Base-by-base conservation (phyloP, 30 jellyfish, hydroid and myxozoan species). In the Mastigias papua region DNA sequence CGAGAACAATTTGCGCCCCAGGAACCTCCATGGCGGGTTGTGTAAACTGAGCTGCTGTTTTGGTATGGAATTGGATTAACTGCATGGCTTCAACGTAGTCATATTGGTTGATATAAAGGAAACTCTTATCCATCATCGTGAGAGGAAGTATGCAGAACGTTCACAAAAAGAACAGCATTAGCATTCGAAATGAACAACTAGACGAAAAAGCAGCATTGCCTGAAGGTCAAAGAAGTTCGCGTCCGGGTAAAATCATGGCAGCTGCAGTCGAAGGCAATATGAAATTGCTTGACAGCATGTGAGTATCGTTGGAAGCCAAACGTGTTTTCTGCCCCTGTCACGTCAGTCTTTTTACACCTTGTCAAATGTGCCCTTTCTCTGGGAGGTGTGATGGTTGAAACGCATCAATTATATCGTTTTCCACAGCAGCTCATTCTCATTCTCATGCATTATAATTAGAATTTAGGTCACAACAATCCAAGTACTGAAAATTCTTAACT, bases 241-340 rank as follows among this genome's bases (percentile, higher is more conserved):
- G 49, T 37, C 2, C 83, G 1, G 48, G 69, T 4, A 84, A 54
- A 48, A 49, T n/a, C n/a, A n/a, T 67, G 71, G 69, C 86, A 17
- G 68, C 93, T 17, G 10, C 82, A 26, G 89, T 73, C 1, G 96
- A 87, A 79, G 96, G 96, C 62, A 87, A 76, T 42, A 10, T 87
- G 16, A 76, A 68, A 31, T 64, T 87, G 42, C 85, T 87, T 74
- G 88, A 76, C 25, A 69, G 71, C 2, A 73, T 87, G 96, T 87
- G 63, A 87, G 96, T 73, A 69, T 26, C 7, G 26, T 67, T 33
- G 25, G 58, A n/a, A n/a, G n/a, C n/a, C n/a, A n/a, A n/a, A n/a
- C n/a, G n/a, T n/a, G n/a, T n/a, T n/a, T n/a, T n/a, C n/a, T n/a
- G n/a, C n/a, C n/a, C n/a, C n/a, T n/a, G n/a, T n/a, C n/a, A n/a